These are phyloP conservation scores for Andricus quercusramuli DNA, from an alignment of 2,888 invertebrate species.

Conservation along the genomic window DNA sequence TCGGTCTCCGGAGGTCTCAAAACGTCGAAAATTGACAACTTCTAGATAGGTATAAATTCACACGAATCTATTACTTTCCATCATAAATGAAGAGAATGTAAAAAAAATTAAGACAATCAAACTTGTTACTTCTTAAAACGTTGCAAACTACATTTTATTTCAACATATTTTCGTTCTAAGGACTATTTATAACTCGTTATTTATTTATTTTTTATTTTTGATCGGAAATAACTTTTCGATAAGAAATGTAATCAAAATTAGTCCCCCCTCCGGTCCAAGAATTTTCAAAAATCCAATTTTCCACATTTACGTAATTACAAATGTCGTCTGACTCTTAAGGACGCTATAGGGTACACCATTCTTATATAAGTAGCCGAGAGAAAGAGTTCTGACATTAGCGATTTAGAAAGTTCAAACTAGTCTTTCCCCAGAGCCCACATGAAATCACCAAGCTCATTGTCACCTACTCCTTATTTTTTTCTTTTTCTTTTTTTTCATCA, in stretches of 20 bases:
- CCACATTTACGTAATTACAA: slow-evolving; percentile 1
- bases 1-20: too few species aligned
- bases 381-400: slow-evolving; percentile 73
- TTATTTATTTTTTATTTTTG: too few species aligned
- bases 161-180: too few species aligned
- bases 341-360: slow-evolving; percentile 50
- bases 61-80: too few species aligned
- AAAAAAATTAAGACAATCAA: too few species aligned
- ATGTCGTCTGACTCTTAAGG: slow-evolving; percentile 41
- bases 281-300: not conserved
- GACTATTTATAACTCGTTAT: too few species aligned
- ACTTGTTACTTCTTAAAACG: too few species aligned
- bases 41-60: too few species aligned
- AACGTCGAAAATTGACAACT: too few species aligned
- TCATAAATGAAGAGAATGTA: too few species aligned
- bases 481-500: not conserved
- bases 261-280: not conserved
- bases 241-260: not conserved
- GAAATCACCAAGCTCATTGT: slow-evolving; percentile 12
- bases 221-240: not conserved
- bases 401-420: slow-evolving; percentile 75
- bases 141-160: too few species aligned
- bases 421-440: slow-evolving; percentile 44
- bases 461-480: not conserved
- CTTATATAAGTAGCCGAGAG: slow-evolving; percentile 50